These are phyloP conservation scores for Hermodice carunculata DNA, from an alignment of 2,888 invertebrate genomes.

Conservation along the genomic window DNA sequence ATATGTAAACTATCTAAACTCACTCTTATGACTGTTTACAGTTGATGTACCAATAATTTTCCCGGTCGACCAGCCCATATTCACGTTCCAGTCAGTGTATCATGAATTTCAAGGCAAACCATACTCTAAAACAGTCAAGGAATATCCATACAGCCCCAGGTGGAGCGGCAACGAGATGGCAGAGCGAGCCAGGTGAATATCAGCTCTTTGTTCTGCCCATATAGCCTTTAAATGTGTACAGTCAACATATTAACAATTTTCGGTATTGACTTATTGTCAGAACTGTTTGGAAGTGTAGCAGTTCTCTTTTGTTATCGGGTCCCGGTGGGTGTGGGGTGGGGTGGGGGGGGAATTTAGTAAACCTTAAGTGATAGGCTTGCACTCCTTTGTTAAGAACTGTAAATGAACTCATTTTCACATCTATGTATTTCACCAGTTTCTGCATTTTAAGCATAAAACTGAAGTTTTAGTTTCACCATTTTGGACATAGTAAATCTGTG, in stretches of 20 bases:
- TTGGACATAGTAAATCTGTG: too few relatives aligned
- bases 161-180: constrained; percentile 69
- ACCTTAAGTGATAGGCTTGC: too few relatives aligned
- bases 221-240: not conserved
- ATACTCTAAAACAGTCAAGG: constrained; percentile 66
- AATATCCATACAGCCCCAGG: constrained; percentile 69
- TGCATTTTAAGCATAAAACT: too few relatives aligned
- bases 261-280: not conserved
- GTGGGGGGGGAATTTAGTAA: too few relatives aligned
- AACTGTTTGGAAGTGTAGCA: too few relatives aligned
- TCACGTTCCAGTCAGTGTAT: constrained; percentile 70
- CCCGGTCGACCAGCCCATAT: constrained; percentile 66
- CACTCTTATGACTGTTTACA: constrained; percentile 49
- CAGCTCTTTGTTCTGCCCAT: not conserved
- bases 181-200: constrained; percentile 60
- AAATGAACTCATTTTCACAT: not conserved
- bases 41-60: constrained; percentile 70
- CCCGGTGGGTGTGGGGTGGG: too few relatives aligned
- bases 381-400: too few relatives aligned
- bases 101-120: constrained; percentile 66
- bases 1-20: too few relatives aligned
- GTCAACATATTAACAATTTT: not conserved
- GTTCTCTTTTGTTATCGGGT: too few relatives aligned
- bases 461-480: too few relatives aligned
- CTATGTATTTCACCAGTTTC: too few relatives aligned